Conservation (phyloP, 37 sponge, comb jelly and placozoan species). For the Ianthella basta region DNA sequence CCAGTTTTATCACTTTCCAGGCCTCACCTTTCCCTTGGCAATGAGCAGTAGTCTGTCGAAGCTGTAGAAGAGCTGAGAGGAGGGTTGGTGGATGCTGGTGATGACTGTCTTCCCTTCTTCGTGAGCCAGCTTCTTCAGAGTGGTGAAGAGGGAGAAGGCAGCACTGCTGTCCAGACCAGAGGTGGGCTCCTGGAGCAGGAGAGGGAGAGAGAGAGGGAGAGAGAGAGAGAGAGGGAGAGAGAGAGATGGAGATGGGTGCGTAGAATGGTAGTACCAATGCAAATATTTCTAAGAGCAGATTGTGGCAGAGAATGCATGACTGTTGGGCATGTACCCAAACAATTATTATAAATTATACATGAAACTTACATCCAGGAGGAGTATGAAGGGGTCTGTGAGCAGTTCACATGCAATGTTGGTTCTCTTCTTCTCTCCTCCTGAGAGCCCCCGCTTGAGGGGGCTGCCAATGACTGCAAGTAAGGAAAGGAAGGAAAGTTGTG, state of each 20-base stretch:
- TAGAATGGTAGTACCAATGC: neutral
- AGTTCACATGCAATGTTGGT: slow-evolving; percentile 88
- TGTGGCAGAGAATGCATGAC: too few species aligned
- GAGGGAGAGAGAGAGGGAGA: too few species aligned
- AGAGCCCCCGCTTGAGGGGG: slow-evolving; percentile 58
- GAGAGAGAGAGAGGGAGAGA: too few species aligned
- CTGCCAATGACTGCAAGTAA: slow-evolving; percentile 55
- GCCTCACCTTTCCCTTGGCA: slow-evolving; percentile 66
- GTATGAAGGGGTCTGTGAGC: slow-evolving; percentile 70
- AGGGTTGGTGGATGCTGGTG: slow-evolving; percentile 86
- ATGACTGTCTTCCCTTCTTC: slow-evolving; percentile 57
- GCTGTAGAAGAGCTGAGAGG: slow-evolving; percentile 77
- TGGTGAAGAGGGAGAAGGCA: slow-evolving; percentile 66
- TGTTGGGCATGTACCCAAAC: too few species aligned
- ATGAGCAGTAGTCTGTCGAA: slow-evolving; percentile 79
- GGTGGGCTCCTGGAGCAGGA: slow-evolving; percentile 73
- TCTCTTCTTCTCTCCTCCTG: slow-evolving; percentile 92
- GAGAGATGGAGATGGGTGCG: too few species aligned
- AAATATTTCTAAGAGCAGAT: too few species aligned
- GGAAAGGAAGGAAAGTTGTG: neutral
- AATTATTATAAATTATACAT: too few species aligned
- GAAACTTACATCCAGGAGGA: slow-evolving; percentile 76
- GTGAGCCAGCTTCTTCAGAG: slow-evolving; percentile 53
- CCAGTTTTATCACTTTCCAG: neutral
- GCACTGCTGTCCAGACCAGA: slow-evolving; percentile 86